These are phyloP conservation scores for Coracopsis vasa DNA, from an alignment of 2,113 vertebrate genomes.

Conservation along the genomic window DNA sequence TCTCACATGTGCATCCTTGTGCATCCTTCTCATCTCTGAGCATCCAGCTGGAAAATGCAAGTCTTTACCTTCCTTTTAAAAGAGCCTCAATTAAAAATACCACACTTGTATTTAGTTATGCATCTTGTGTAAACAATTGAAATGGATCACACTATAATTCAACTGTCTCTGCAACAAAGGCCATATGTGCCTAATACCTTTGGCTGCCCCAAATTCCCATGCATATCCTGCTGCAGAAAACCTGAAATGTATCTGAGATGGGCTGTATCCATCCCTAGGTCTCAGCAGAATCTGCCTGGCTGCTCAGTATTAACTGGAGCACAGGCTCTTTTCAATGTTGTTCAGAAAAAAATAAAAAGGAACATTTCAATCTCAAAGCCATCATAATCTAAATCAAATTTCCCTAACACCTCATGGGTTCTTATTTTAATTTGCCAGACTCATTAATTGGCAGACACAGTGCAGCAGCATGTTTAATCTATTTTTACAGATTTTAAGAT, in stretches of 20 bases:
- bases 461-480: constrained; percentile 26
- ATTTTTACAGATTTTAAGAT: constrained; percentile 51
- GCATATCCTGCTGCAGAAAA: neutral
- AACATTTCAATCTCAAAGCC: constrained; percentile 31
- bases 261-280: neutral
- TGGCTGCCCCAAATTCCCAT: neutral
- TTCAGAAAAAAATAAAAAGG: neutral
- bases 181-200: neutral
- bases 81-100: neutral
- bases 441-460: constrained; percentile 25
- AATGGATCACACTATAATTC: neutral
- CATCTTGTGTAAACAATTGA: neutral
- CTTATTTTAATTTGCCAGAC: constrained; percentile 40
- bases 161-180: neutral
- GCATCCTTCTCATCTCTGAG: neutral
- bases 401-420: constrained; percentile 24
- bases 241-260: neutral
- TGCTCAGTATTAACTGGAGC: neutral
- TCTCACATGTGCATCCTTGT: neutral
- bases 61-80: neutral
- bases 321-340: neutral
- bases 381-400: constrained; percentile 40
- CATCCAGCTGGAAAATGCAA: neutral
- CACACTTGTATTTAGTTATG: neutral
- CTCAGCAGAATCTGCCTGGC: neutral